phyloP scores from a whole-genome alignment of 2,797 vertebrate species.

The Hephaestus fuliginosus region DNA sequence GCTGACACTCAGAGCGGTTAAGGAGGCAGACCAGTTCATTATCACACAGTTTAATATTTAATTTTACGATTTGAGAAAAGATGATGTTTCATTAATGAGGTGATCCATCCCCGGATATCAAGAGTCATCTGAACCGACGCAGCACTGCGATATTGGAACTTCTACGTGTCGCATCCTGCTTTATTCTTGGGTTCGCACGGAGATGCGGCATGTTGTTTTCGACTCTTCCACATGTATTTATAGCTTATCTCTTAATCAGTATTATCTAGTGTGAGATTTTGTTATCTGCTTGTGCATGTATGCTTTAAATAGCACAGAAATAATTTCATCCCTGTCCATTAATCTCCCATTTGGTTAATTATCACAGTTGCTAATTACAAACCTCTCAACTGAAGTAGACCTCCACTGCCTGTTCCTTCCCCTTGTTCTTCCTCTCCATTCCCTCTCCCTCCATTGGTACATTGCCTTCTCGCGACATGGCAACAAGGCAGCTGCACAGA shows the following conservation, averaged over 20 bases:
- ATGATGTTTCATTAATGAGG: conserved; percentile 83
- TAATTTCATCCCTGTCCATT: conserved; percentile 68
- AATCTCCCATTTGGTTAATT: conserved; percentile 80
- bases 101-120: conserved; percentile 75
- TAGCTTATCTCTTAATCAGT: conserved; percentile 58
- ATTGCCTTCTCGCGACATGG: conserved; percentile 22
- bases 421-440: conserved; percentile 13
- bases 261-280: conserved; percentile 57
- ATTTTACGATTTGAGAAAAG: conserved; percentile 82
- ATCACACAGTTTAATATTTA: conserved; percentile 84
- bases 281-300: conserved; percentile 44
- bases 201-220: conserved; percentile 21
- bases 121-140: conserved; percentile 49
- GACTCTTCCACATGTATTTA: conserved; percentile 47
- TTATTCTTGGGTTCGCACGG: conserved; percentile 10
- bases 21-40: conserved; percentile 76
- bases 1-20: conserved; percentile 66
- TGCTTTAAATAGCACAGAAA: conserved; percentile 67
- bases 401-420: conserved; percentile 48
- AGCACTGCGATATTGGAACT: conserved; percentile 37
- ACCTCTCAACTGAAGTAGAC: conserved; percentile 64
- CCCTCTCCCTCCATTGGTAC: neutral
- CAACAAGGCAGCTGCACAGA: conserved; percentile 19
- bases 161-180: conserved; percentile 27
- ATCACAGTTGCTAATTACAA: conserved; percentile 80